Evolutionary conservation across 2,888 invertebrate species (phyloP), one percentile per base, ranked within the genome.

Genomic region (Rhamnusium bicolor): DNA sequence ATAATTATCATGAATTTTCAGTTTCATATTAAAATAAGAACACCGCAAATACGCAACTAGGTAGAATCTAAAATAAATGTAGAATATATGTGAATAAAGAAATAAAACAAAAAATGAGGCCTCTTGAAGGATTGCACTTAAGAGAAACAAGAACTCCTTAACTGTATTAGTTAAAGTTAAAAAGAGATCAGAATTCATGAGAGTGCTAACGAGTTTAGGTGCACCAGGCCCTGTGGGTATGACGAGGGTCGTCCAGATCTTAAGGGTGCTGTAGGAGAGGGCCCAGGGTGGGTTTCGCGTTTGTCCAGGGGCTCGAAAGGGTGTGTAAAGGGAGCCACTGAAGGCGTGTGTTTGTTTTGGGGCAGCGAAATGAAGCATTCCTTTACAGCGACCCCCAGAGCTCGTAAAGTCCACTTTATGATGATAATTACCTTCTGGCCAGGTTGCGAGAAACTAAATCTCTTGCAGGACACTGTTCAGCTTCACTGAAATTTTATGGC

Each of bases 321-420:
- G 78, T 65, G 65, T 65, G 53, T 65, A 73, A 74, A 79, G 78
- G 78, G 77, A 79, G 70, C 78, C 73, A 76, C 77, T 75, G 79
- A 75, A 82, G 82, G 82, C 81, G 80, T 81, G 80, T 84, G 82
- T 84, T 84, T 84, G 82, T 84, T 83, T 80, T 80, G 81, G 82
- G 82, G 79, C 80, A 76, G 74, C 78, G 84, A 85, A 86, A 86
- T 86, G 86, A 86, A 85, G 84, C 85, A 86, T 87, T 87, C 86
- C 86, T 86, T 86, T 86, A 86, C 84, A 83, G 85, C 82, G 80
- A 80, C 81, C 82, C 82, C 77, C 83, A 84, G 85, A 84, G 86
- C 86, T 87, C 88, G 88, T 88, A 88, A 88, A 88, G 87, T 87
- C 87, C 87, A 88, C 86, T 88, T 88, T 88, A 88, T 85, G 88